phyloP scores from a whole-genome alignment of 2,888 invertebrate genomes.

The Lasioglossum pauxillum region DNA sequence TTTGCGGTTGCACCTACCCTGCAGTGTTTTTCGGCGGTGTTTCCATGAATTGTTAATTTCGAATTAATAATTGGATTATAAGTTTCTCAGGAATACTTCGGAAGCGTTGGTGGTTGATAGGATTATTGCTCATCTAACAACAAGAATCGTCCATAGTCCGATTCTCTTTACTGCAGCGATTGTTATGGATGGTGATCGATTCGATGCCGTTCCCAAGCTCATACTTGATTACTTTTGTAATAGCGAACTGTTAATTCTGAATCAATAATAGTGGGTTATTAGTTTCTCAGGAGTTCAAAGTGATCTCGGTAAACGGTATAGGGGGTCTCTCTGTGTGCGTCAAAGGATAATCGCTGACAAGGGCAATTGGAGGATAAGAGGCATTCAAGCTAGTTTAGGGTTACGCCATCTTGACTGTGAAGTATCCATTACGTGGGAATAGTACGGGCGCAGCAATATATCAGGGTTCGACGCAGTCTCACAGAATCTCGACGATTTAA shows the following conservation, averaged over 20 bases:
- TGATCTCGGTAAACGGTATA: not conserved
- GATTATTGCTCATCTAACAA: not conserved
- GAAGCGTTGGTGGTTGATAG: not conserved
- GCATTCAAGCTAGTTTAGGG: conserved; percentile 16
- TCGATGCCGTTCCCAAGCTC: not conserved
- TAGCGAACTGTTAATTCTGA: not conserved
- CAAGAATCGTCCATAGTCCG: not conserved
- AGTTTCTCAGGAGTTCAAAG: conserved; percentile 1
- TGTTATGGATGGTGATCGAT: not conserved
- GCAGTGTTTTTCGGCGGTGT: not conserved
- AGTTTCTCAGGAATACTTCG: not conserved
- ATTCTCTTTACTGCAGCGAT: not conserved
- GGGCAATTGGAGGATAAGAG: conserved; percentile 9
- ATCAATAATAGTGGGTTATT: not conserved
- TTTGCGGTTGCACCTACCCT: not conserved
- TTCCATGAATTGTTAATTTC: not conserved
- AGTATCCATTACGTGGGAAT: not conserved
- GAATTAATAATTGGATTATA: not conserved
- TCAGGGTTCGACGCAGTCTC: conserved; percentile 17
- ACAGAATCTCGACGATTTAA: conserved; percentile 36
- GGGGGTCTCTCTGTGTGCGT: not conserved
- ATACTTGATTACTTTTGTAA: not conserved
- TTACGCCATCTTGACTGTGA: not conserved
- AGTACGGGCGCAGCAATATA: not conserved
- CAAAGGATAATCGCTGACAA: conserved; percentile 13